Base-by-base conservation (phyloP, 2,888 invertebrate species). In the Dorcus parallelipipedus region DNA sequence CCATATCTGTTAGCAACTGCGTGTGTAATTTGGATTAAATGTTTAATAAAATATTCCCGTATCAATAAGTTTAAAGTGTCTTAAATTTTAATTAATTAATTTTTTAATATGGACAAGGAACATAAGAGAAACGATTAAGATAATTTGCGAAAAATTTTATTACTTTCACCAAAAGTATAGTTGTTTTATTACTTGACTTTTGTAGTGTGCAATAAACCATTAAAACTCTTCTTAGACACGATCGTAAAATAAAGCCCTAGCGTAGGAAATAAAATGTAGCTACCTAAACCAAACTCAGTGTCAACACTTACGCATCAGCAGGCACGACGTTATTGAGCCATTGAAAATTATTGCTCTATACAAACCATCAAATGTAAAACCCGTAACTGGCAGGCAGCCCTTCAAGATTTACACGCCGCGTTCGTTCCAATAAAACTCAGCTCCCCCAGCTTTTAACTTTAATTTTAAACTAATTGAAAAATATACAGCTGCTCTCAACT, bases 391-490 rank as follows among this genome's bases (percentile, higher is more conserved):
- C 39, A 14, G 43, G 41, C 38, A 38, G 42, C 14, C 49, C 49
- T 41, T 33, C 33, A 55, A 59, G 59, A 56, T 59, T 59, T 59
- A 54, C 54, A 50, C 41, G 43, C 10, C 43, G 41, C 42, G 39
- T 47, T 53, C 33, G 53, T 50, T 51, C 49, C 50, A 54, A 54
- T 60, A 54, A 60, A 63, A 58, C 54, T 49, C 52, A 38, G 53
- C 45, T 38, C 67, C 64, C 63, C 56, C 60, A 53, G 56, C 55
- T 52, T 58, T 56, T 57, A 65, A 63, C 67, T 65, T 64, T 69
- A 72, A 72, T 73, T 73, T 68, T 64, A 72, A 72, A 70, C 65
- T 70, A 72, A 72, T 72, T 72, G 70, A 71, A 72, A 73, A 71
- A 64, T 61, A 62, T 61, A 62, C 64, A 62, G 64, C 62, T 58